phyloP scores from a whole-genome alignment of 2,888 invertebrate species.

The Serripes groenlandicus region DNA sequence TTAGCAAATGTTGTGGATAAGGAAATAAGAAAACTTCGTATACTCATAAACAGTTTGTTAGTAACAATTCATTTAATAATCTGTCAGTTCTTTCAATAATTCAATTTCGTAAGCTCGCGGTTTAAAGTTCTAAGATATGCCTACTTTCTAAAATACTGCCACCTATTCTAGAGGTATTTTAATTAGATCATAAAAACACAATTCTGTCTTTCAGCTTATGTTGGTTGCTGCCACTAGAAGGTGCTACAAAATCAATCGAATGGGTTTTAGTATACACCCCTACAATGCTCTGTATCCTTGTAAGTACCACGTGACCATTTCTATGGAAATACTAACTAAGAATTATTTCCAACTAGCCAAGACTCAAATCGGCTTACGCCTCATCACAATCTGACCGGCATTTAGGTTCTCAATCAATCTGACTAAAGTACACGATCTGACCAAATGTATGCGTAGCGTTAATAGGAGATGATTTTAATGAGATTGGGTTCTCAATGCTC shows the following conservation, averaged over 20 bases:
- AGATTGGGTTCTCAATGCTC: no score
- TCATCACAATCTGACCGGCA: no score
- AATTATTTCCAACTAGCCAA: no score
- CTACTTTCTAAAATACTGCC: not conserved
- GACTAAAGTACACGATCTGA: no score
- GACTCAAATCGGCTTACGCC: no score
- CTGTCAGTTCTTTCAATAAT: not conserved
- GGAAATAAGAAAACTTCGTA: not conserved
- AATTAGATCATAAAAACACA: not conserved
- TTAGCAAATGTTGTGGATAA: not conserved
- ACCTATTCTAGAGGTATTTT: not conserved
- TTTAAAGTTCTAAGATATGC: not conserved
- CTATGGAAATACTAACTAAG: no score
- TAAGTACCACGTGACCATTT: no score
- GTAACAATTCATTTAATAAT: not conserved
- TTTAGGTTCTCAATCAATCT: no score
- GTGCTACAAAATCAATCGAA: constrained; percentile 33
- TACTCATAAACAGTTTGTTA: not conserved
- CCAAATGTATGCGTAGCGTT: no score
- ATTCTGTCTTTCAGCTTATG: constrained; percentile 37
- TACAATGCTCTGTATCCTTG: constrained; percentile 57
- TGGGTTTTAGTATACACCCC: constrained; percentile 68
- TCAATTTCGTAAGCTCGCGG: not conserved
- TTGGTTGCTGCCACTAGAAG: constrained; percentile 46
- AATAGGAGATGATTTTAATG: no score